Conservation (phyloP, 2,113 vertebrate genomes). For the Ciconia boyciana region DNA sequence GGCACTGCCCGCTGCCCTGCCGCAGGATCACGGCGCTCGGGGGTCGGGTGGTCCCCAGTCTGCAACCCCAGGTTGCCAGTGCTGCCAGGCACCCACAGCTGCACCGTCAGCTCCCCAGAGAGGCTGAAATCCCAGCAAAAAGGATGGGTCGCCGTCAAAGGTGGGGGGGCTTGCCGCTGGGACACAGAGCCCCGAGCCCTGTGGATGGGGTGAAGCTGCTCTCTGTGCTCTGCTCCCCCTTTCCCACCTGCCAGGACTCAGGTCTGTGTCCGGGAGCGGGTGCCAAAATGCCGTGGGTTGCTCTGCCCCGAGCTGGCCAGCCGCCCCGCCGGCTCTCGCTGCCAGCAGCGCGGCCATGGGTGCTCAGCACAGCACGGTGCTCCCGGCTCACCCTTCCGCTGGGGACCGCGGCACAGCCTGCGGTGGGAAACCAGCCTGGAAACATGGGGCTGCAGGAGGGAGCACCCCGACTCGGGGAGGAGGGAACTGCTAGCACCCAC, state of each 20-base stretch:
- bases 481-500: not conserved
- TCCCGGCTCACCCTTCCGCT: not conserved
- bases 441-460: not conserved
- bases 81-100: not conserved
- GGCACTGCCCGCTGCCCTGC: not conserved
- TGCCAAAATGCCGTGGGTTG: too few species aligned
- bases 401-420: not conserved
- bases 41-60: not conserved
- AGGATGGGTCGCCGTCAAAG: too few species aligned
- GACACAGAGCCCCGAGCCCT: not conserved
- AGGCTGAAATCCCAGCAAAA: not conserved
- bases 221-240: not conserved
- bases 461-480: not conserved
- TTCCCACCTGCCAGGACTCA: not conserved
- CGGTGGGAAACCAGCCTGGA: not conserved
- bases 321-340: rapidly evolving
- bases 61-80: too few species aligned
- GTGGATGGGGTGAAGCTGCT: not conserved
- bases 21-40: rapidly evolving
- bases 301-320: not conserved
- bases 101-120: not conserved
- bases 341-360: not conserved
- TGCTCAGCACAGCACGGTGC: too few species aligned
- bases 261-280: not conserved
- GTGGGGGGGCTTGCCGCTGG: too few species aligned